Conservation (phyloP, 2,113 vertebrate genomes). For the Hippoglossus stenolepis region DNA sequence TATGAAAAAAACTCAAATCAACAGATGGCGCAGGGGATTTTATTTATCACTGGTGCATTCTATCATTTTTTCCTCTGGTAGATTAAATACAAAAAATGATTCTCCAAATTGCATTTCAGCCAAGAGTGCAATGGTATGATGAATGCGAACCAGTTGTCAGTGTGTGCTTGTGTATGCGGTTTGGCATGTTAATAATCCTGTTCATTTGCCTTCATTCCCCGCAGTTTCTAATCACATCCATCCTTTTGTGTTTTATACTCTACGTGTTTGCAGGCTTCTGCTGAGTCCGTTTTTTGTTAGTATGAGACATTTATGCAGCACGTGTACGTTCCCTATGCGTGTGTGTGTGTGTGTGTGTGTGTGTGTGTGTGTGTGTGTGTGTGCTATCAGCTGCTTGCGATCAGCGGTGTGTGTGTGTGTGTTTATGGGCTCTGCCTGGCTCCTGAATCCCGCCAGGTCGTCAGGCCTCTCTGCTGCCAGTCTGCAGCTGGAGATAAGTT, state of each 20-base stretch:
- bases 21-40: not conserved
- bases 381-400: slow-evolving; percentile 46
- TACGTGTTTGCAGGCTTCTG: not conserved
- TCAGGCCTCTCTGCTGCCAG: slow-evolving; percentile 44
- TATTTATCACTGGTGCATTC: not conserved
- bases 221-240: not conserved
- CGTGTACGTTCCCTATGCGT: not conserved
- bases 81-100: not conserved
- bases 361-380: slow-evolving; percentile 17
- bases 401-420: slow-evolving; percentile 42
- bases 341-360: not conserved
- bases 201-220: not conserved
- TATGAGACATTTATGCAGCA: no score
- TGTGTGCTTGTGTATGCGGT: not conserved
- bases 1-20: not conserved
- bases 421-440: slow-evolving; percentile 31
- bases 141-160: not conserved
- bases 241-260: not conserved
- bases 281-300: not conserved
- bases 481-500: slow-evolving; percentile 75
- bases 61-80: not conserved
- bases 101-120: not conserved
- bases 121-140: not conserved
- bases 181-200: not conserved
- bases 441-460: slow-evolving; percentile 36